These are phyloP conservation scores for Coregonus sp. DNA, from an alignment of 2,797 vertebrate genomes.

Conservation along the genomic window DNA sequence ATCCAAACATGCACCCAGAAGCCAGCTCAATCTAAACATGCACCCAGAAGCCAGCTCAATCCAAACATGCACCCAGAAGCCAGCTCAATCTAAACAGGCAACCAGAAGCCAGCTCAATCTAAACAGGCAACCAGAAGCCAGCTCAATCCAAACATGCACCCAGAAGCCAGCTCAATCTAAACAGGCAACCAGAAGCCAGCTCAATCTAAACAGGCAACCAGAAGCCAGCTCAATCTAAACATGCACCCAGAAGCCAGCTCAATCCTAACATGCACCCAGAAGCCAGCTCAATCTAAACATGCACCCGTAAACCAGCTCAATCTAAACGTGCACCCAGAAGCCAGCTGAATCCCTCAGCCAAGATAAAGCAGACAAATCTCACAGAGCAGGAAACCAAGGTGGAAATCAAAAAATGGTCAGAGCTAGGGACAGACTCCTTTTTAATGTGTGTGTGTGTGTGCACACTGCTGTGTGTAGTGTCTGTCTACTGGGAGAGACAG, in stretches of 20 bases:
- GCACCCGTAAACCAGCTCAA: slow-evolving; percentile 32
- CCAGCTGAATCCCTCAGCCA: slow-evolving; percentile 42
- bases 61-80: too few relatives aligned
- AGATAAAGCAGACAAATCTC: slow-evolving; percentile 64
- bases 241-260: slow-evolving; percentile 39
- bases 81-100: too few relatives aligned
- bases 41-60: too few relatives aligned
- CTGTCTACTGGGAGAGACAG: background rate
- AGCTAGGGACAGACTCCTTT: background rate
- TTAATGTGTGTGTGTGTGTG: background rate
- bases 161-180: slow-evolving; percentile 43
- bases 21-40: too few relatives aligned
- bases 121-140: too few relatives aligned
- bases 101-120: too few relatives aligned
- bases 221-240: slow-evolving; percentile 48
- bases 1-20: too few relatives aligned
- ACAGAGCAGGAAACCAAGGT: slow-evolving; percentile 34
- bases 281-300: slow-evolving; percentile 55
- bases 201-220: slow-evolving; percentile 60
- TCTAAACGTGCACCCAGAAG: slow-evolving; percentile 62
- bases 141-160: too few relatives aligned
- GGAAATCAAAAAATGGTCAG: slow-evolving; percentile 10
- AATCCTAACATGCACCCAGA: slow-evolving; percentile 60
- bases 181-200: slow-evolving; percentile 44
- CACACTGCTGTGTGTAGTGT: background rate